phyloP scores from a whole-genome alignment of 2,888 invertebrate species.

The Emmelina monodactyla region DNA sequence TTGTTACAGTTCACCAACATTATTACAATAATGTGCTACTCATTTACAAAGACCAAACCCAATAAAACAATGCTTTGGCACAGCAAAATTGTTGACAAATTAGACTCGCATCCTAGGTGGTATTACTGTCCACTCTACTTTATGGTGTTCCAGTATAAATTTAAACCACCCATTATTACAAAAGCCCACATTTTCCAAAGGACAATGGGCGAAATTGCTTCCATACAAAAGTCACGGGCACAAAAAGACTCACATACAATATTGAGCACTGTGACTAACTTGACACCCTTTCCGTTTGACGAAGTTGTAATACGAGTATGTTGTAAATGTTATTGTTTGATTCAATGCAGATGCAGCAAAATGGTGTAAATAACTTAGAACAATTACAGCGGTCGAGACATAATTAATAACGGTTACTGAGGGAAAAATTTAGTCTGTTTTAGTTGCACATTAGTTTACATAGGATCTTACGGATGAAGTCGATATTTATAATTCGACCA shows the following conservation, averaged over 20 bases:
- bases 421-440: no score
- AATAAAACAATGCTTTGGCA: no score
- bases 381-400: constrained; percentile 28
- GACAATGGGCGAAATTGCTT: neutral
- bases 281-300: neutral
- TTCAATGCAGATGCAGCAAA: neutral
- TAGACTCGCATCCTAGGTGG: neutral
- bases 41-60: no score
- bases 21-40: no score
- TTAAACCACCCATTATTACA: neutral
- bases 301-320: no score
- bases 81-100: no score
- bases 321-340: neutral
- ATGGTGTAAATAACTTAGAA: constrained; percentile 5
- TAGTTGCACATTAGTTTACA: no score
- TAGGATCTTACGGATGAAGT: no score
- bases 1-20: no score
- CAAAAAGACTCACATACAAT: neutral
- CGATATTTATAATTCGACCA: no score
- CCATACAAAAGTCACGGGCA: neutral
- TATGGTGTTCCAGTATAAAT: neutral
- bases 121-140: neutral
- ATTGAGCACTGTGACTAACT: neutral
- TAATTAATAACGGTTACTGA: no score
- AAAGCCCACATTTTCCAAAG: neutral